Percentiles rank a stretch among this genome's conserved stretches.
Evolutionary conservation across 2,888 invertebrate species (phyloP).

Genomic region (Oeneis ivallda): DNA sequence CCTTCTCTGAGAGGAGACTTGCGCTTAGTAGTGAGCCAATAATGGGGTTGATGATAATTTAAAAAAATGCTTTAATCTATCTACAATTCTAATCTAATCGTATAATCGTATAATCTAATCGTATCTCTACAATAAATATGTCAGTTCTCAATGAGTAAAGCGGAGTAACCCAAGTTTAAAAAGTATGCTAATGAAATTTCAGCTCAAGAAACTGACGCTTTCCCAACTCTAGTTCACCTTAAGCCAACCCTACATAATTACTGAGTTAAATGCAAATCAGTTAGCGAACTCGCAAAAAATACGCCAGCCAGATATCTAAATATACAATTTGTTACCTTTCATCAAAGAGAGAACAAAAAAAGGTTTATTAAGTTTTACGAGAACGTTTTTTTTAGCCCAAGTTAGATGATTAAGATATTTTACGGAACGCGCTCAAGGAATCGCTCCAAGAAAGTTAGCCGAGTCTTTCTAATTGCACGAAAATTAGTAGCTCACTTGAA

Average conservation of each 20-base stretch:
- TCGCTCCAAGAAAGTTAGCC: conserved; percentile 56
- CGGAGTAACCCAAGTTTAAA: conserved; percentile 22
- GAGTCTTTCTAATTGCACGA: conserved; percentile 68
- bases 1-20: too few species aligned
- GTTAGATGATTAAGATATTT: conserved; percentile 72
- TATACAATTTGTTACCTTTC: conserved; percentile 50
- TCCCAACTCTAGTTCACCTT: conserved; percentile 33
- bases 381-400: conserved; percentile 55
- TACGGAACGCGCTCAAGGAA: conserved; percentile 50
- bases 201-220: conserved; percentile 32
- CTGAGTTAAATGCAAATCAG: conserved; percentile 62
- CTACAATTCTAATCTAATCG: too few species aligned
- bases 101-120: too few species aligned
- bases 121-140: background rate
- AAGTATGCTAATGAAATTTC: conserved; percentile 36
- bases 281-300: conserved; percentile 55
- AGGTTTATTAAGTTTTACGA: conserved; percentile 44
- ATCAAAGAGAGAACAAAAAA: conserved; percentile 44
- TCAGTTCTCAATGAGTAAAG: background rate
- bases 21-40: too few species aligned
- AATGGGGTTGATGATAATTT: too few species aligned
- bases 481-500: conserved; percentile 73
- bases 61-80: too few species aligned
- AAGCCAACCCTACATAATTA: conserved; percentile 45
- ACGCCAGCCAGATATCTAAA: conserved; percentile 45